These are phyloP conservation scores for Doris montereyensis DNA, from an alignment of 2,888 invertebrate species.

Conservation along the genomic window DNA sequence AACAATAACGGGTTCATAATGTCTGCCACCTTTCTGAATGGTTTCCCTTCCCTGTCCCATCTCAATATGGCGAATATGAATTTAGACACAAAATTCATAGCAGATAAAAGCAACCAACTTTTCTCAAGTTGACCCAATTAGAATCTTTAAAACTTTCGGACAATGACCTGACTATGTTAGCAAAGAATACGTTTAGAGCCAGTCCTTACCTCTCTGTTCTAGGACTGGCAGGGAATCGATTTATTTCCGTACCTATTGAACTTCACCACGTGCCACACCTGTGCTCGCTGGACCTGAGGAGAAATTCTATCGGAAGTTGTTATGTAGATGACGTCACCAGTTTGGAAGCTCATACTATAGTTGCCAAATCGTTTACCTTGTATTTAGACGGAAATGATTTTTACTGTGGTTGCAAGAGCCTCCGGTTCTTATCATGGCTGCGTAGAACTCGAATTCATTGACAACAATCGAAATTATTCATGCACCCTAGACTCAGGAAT, in stretches of 20 bases:
- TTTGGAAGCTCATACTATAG: neutral
- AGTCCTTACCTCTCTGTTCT: neutral
- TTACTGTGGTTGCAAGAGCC: conserved; percentile 18
- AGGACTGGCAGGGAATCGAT: conserved; percentile 11
- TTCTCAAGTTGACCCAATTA: neutral
- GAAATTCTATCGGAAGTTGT: conserved; percentile 15
- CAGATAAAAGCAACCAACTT: conserved; percentile 4
- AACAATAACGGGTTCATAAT: conserved; percentile 5
- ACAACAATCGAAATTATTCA: neutral
- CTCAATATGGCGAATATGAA: neutral
- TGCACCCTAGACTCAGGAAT: conserved; percentile 13
- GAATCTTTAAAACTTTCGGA: conserved; percentile 5
- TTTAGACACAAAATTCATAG: neutral
- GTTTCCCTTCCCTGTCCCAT: neutral
- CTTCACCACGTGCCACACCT: conserved; percentile 11
- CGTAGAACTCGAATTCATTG: conserved; percentile 3
- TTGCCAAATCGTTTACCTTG: neutral
- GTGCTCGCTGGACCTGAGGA: neutral
- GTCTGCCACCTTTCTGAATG: conserved; percentile 24
- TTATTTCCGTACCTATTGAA: conserved; percentile 22
- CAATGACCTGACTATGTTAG: neutral
- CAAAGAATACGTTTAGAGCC: neutral
- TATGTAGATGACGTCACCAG: neutral
- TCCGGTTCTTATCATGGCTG: conserved; percentile 25
- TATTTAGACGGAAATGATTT: conserved; percentile 21